A percentile compares a stretch with the other conserved stretches of the same genome.
Conservation (phyloP, 2,797 vertebrate species). For the Channa striata region DNA sequence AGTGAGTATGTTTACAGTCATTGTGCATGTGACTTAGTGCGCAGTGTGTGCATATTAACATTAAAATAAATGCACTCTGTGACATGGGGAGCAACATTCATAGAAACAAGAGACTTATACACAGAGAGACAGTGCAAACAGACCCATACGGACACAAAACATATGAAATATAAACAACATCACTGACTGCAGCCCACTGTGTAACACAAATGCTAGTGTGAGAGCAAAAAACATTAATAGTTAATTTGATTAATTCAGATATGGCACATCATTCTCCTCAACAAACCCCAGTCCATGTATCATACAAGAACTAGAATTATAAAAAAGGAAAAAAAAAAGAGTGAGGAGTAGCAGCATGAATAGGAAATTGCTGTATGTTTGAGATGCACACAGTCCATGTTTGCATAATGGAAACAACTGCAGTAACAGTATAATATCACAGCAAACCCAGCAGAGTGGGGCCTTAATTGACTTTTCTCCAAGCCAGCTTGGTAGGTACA, state of each 20-base stretch:
- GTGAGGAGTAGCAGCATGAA: constrained; percentile 31
- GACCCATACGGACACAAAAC: constrained; percentile 53
- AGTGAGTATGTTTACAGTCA: constrained; percentile 31
- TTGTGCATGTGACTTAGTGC: neutral
- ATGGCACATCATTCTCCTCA: constrained; percentile 61
- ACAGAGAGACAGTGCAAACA: constrained; percentile 41
- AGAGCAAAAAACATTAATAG: constrained; percentile 76
- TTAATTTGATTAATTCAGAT: constrained; percentile 76
- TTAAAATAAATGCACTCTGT: constrained; percentile 39
- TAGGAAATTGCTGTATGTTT: constrained; percentile 42
- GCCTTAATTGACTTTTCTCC: constrained; percentile 80
- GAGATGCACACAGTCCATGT: constrained; percentile 58
- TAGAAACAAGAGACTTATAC: constrained; percentile 55
- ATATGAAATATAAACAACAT: constrained; percentile 72
- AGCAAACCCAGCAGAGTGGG: constrained; percentile 60
- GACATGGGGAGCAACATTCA: constrained; percentile 58
- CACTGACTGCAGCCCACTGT: constrained; percentile 61
- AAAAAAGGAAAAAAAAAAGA: constrained; percentile 46
- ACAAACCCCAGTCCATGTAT: constrained; percentile 52
- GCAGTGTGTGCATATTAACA: constrained; percentile 21
- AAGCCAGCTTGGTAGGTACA: constrained; percentile 82
- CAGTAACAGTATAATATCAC: constrained; percentile 69
- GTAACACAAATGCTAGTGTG: constrained; percentile 66
- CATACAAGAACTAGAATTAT: constrained; percentile 52
- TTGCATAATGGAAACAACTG: constrained; percentile 77